A percentile compares a stretch with the other conserved stretches of the same genome.
These are phyloP conservation scores for Aspidapion aeneum DNA, from an alignment of 2,888 invertebrate genomes.

Conservation along the genomic window DNA sequence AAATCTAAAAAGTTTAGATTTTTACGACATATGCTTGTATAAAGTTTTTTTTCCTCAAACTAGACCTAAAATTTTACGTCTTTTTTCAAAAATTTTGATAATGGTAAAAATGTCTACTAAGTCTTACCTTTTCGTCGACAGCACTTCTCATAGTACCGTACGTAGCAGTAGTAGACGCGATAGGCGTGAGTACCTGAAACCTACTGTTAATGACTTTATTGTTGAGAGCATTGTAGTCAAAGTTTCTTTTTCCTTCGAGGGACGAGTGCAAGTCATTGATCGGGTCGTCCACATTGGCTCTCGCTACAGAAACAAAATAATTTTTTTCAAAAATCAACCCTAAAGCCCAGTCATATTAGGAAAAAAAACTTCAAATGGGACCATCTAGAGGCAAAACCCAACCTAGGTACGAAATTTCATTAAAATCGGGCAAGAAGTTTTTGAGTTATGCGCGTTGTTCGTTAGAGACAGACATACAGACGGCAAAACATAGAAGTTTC, in stretches of 20 bases:
- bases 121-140: conserved; percentile 32
- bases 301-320: background rate
- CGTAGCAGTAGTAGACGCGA: conserved; percentile 19
- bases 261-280: conserved; percentile 29
- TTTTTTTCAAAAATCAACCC: conserved; percentile 16
- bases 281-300: conserved; percentile 34
- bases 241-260: conserved; percentile 28
- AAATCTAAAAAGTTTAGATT: too few relatives aligned
- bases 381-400: too few relatives aligned
- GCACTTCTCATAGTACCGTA: background rate
- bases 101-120: too few relatives aligned
- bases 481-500: too few relatives aligned
- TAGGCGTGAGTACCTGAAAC: conserved; percentile 32
- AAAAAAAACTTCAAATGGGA: background rate
- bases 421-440: too few relatives aligned
- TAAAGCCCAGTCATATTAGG: background rate
- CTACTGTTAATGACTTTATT: conserved; percentile 32
- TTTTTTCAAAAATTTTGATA: too few relatives aligned
- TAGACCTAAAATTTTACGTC: too few relatives aligned
- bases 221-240: conserved; percentile 29
- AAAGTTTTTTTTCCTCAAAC: too few relatives aligned
- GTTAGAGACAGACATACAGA: too few relatives aligned
- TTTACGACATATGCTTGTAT: too few relatives aligned
- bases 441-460: too few relatives aligned
- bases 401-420: too few relatives aligned